Percentiles rank a stretch among this genome's conserved stretches.
phyloP scores from a whole-genome alignment of 1,140 invertebrate genomes.

The Caenorhabditis tropicalis region DNA sequence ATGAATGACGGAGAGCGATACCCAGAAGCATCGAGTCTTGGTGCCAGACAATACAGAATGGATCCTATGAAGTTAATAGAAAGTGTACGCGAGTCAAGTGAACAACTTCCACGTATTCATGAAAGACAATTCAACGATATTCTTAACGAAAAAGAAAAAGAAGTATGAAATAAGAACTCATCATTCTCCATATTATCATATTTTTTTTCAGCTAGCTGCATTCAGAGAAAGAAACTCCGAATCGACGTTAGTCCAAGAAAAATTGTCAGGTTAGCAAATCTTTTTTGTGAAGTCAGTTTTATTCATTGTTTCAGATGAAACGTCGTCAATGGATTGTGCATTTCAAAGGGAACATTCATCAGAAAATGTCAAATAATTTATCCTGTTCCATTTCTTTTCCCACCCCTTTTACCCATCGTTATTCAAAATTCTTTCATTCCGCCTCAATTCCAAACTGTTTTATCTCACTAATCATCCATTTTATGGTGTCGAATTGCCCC shows the following conservation, averaged over 20 bases:
- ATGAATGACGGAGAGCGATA: neutral
- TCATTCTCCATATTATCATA: neutral
- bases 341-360: neutral
- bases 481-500: no score
- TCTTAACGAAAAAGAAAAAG: slow-evolving; percentile 14
- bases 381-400: no score
- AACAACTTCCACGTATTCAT: slow-evolving; percentile 29
- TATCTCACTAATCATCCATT: neutral
- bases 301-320: neutral
- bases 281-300: neutral
- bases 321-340: neutral
- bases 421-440: no score
- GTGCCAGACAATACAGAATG: neutral
- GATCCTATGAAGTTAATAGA: slow-evolving; percentile 27
- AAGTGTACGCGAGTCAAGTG: slow-evolving; percentile 18
- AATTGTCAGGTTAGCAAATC: neutral
- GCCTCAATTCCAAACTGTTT: no score
- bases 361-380: neutral
- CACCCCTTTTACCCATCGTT: no score
- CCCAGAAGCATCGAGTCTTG: neutral
- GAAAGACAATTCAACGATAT: slow-evolving; percentile 11
- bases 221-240: neutral
- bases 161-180: neutral
- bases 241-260: neutral
- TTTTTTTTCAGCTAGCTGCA: neutral